Evolutionary conservation across 2,113 vertebrate species (phyloP), one percentile per base, ranked within the genome.

Genomic region (Pardalotus punctatus): DNA sequence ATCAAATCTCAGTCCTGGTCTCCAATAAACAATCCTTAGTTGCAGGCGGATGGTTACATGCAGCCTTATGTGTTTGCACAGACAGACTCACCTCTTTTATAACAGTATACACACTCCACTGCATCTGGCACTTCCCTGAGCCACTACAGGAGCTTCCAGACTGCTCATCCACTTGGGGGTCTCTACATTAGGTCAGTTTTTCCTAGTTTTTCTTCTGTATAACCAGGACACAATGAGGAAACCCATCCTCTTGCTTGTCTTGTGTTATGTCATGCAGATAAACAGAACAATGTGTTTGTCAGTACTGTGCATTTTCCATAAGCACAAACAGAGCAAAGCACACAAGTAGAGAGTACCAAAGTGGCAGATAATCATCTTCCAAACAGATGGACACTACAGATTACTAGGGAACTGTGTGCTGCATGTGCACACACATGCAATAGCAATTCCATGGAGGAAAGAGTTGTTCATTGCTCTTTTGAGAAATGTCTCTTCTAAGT

Each of bases 291-390:
- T 36, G 53, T 1, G 1, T 93, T 90, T 53, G 15, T 38, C 53
- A 45, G 28, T 22, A 45, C 25, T 33, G 36, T 23, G 23, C 21
- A 15, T 83, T 92, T 80, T 69, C 54, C 33, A 27, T 36, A 69
- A 78, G 22, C 51, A 89, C 38, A 67, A 80, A 42, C 45, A 47
- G 4, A 56, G 62, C 86, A 48, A 69, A 82, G 36, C 18, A 54
- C 43, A 11, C 23, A 85, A 51, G 69, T 1, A 54, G 84, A 62
- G 27, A 50, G 36, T 14, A 86, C 24, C 33, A 50, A 81, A 92
- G 87, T 53, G 79, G 35, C 40, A 64, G 64, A 92, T 88, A 90
- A 78, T 51, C 22, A 90, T 96, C 79, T 90, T 62, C 56, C 43
- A 77, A 96, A 88, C 51, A 86, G 50, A 82, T 24, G 40, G 36